Conservation (phyloP, 2,797 vertebrate species). For the Argya squamiceps region DNA sequence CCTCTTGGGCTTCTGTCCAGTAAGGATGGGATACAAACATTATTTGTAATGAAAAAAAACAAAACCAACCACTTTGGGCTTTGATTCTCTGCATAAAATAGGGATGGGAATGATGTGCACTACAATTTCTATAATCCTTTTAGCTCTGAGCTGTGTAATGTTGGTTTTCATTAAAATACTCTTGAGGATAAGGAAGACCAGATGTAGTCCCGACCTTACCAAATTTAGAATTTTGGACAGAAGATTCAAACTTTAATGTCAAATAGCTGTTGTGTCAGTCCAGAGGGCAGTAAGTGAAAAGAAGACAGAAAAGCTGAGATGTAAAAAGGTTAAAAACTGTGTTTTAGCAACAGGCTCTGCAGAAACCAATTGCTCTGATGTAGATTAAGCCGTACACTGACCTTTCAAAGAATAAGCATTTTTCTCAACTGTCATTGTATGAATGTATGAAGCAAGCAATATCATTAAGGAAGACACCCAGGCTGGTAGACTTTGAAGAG, state of each 20-base stretch:
- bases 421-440: slow-evolving; percentile 71
- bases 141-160: slow-evolving; percentile 44
- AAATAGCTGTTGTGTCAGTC: slow-evolving; percentile 8
- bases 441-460: slow-evolving; percentile 63
- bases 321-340: slow-evolving; percentile 74
- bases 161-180: slow-evolving; percentile 37
- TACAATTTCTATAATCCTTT: slow-evolving; percentile 50
- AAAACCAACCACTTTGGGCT: not conserved
- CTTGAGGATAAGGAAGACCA: not conserved
- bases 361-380: slow-evolving; percentile 53
- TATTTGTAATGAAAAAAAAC: not conserved
- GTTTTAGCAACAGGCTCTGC: slow-evolving; percentile 60
- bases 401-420: slow-evolving; percentile 73
- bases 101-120: not conserved
- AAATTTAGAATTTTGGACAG: slow-evolving; percentile 30
- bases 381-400: slow-evolving; percentile 70
- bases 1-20: not conserved
- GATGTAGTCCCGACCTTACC: slow-evolving; percentile 21
- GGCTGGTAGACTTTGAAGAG: slow-evolving; percentile 39
- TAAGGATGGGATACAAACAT: not conserved
- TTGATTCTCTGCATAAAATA: not conserved
- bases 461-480: slow-evolving; percentile 59
- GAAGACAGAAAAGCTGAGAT: slow-evolving; percentile 39
- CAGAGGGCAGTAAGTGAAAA: not conserved
- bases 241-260: slow-evolving; percentile 38